phyloP scores from a whole-genome alignment of 2,888 invertebrate genomes.

The Orthonevra nobilis region DNA sequence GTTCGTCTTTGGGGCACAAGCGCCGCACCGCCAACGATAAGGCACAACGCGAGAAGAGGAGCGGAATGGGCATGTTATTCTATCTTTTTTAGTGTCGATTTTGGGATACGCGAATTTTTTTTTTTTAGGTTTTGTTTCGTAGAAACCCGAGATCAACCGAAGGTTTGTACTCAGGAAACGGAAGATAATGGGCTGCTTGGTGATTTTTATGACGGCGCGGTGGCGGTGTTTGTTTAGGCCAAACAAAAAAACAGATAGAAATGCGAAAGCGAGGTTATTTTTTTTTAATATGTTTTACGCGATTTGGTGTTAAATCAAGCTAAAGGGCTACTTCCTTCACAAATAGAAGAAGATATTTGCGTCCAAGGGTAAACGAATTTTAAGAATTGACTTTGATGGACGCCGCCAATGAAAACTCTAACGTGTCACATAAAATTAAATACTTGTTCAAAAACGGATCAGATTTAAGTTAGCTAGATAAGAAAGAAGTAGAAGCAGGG shows the following conservation, averaged over 20 bases:
- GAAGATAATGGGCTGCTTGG: conserved; percentile 36
- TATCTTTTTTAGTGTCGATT: background rate
- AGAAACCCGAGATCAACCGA: conserved; percentile 58
- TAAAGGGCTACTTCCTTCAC: conserved; percentile 50
- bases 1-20: conserved; percentile 24
- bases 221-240: conserved; percentile 8
- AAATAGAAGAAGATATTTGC: conserved; percentile 18
- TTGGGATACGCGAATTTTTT: no score
- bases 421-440: no score
- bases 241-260: background rate
- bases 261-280: no score
- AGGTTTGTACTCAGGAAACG: conserved; percentile 48
- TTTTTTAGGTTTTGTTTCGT: conserved; percentile 24
- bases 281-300: background rate
- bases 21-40: conserved; percentile 29
- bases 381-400: background rate
- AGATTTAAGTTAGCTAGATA: no score
- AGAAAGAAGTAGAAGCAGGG: no score
- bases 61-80: conserved; percentile 31
- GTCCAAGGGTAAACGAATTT: background rate
- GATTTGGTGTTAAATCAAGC: conserved; percentile 30
- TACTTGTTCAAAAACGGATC: no score
- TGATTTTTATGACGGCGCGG: conserved; percentile 40
- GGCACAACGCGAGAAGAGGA: no score
- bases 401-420: no score